phyloP scores from a whole-genome alignment of 2,888 invertebrate species.

The Phasia obesa region DNA sequence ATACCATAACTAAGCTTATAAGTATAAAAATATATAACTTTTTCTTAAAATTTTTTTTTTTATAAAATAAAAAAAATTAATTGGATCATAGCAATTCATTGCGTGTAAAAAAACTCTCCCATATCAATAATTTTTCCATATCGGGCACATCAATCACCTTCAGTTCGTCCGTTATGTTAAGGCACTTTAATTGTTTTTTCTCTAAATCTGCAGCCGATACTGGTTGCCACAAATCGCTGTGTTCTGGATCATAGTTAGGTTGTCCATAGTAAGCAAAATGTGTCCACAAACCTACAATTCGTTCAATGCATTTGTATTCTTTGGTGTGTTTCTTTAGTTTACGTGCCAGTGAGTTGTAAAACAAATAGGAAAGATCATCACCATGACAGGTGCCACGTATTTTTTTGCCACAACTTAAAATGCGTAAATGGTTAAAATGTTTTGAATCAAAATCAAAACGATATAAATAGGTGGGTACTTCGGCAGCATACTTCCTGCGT shows the following conservation, averaged over 20 bases:
- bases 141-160: conserved; percentile 81
- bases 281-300: conserved; percentile 80
- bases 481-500: conserved; percentile 77
- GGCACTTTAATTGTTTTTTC: conserved; percentile 79
- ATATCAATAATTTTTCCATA: conserved; percentile 78
- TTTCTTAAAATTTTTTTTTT: neutral
- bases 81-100: conserved; percentile 76
- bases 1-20: neutral
- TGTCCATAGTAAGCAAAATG: conserved; percentile 79
- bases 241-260: conserved; percentile 79
- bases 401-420: conserved; percentile 80
- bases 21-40: conserved; percentile 5
- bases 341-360: conserved; percentile 80
- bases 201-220: conserved; percentile 74
- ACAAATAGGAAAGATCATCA: conserved; percentile 82
- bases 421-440: conserved; percentile 81
- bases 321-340: conserved; percentile 77
- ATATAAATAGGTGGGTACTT: conserved; percentile 81
- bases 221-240: conserved; percentile 78
- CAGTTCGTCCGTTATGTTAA: conserved; percentile 81
- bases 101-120: conserved; percentile 79
- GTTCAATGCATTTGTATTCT: conserved; percentile 81
- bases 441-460: conserved; percentile 82
- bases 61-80: neutral
- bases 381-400: conserved; percentile 81